Conservation (phyloP, 2,797 vertebrate species). For the Coendou prehensilis region DNA sequence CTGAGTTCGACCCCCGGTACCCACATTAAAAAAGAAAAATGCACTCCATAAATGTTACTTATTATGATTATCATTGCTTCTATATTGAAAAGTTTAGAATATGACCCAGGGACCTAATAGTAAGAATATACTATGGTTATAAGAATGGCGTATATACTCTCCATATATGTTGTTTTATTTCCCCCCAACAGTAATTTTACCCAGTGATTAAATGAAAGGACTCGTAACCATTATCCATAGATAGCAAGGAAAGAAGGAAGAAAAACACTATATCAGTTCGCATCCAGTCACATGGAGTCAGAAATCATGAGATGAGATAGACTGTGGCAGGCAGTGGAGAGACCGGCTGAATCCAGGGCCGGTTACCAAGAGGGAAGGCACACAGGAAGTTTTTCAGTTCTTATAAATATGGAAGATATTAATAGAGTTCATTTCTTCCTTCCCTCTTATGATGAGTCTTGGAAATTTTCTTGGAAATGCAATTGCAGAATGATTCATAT, state of each 20-base stretch:
- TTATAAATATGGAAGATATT: not conserved
- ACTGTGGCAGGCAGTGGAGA: not conserved
- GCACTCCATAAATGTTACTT: not conserved
- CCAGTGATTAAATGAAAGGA: conserved; percentile 1
- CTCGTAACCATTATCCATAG: not conserved
- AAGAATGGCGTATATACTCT: not conserved
- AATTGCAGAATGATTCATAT: conserved; percentile 8
- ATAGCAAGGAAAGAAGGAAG: not conserved
- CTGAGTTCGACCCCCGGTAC: too few species aligned
- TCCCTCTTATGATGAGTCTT: not conserved
- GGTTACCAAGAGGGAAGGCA: not conserved
- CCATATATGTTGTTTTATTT: not conserved
- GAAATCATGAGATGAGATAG: not conserved
- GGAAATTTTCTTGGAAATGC: not conserved
- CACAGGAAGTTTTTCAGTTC: not conserved
- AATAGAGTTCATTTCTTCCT: not conserved
- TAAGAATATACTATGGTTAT: not conserved
- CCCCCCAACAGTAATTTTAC: not conserved
- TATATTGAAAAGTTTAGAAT: not conserved
- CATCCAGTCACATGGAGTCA: not conserved
- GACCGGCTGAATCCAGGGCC: not conserved
- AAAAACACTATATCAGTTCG: not conserved
- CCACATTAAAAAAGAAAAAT: too few species aligned
- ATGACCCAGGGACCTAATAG: not conserved
- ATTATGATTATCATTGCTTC: not conserved